These are phyloP conservation scores for Orthosia incerta DNA, from an alignment of 2,888 invertebrate genomes.

Conservation along the genomic window DNA sequence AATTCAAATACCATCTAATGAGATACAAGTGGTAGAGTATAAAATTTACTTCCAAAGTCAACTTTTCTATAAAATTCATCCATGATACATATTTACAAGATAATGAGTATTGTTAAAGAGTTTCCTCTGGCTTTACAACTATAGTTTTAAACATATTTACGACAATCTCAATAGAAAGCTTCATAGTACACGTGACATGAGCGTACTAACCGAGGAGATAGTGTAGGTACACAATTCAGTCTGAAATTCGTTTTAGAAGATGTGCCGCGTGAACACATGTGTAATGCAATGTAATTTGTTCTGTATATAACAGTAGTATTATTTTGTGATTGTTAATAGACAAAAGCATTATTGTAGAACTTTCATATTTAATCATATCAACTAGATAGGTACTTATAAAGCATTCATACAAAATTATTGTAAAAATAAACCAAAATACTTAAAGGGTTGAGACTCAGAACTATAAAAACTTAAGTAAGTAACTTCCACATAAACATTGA, in stretches of 20 bases:
- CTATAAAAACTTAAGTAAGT: conserved; percentile 31
- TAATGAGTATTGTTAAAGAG: conserved; percentile 88
- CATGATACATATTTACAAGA: conserved; percentile 84
- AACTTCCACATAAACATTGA: conserved; percentile 21
- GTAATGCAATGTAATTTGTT: conserved; percentile 37
- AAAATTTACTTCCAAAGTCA: conserved; percentile 86
- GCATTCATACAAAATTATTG: conserved; percentile 52
- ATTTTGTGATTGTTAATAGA: conserved; percentile 36
- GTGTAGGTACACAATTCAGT: conserved; percentile 61
- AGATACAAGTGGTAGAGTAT: conserved; percentile 90
- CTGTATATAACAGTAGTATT: conserved; percentile 14
- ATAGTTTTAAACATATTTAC: conserved; percentile 65
- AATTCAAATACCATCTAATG: conserved; percentile 90
- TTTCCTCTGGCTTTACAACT: conserved; percentile 77
- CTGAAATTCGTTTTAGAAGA: conserved; percentile 51
- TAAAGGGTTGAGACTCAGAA: conserved; percentile 55
- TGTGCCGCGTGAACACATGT: conserved; percentile 26
- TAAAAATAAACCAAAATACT: conserved; percentile 56
- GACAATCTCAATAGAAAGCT: conserved; percentile 58
- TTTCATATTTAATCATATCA: conserved; percentile 43
- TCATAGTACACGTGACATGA: conserved; percentile 31
- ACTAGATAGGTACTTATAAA: conserved; percentile 55
- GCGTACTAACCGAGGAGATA: conserved; percentile 32
- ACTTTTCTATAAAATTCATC: conserved; percentile 77
- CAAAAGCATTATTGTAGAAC: conserved; percentile 44